Percentiles rank a stretch among this genome's conserved stretches.
These are phyloP conservation scores for Lithophane socia DNA, from an alignment of 2,888 invertebrate genomes.

Conservation along the genomic window DNA sequence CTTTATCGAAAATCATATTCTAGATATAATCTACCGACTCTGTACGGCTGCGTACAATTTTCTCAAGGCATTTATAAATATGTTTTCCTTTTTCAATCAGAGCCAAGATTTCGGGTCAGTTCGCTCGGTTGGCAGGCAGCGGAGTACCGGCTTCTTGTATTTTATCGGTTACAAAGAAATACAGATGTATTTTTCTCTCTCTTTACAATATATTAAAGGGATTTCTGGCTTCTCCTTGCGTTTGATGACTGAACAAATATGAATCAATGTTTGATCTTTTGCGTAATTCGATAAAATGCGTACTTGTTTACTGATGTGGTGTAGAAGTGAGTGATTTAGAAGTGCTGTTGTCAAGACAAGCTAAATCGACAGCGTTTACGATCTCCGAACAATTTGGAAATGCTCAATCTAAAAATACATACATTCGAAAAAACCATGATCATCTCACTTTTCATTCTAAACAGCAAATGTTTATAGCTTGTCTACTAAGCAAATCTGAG, in stretches of 20 bases:
- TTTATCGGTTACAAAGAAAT: constrained; percentile 59
- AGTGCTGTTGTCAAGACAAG: background rate
- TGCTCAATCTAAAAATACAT: background rate
- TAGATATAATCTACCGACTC: constrained; percentile 35
- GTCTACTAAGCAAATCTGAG: no score
- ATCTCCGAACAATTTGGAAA: background rate
- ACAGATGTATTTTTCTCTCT: constrained; percentile 43
- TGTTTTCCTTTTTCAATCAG: constrained; percentile 63
- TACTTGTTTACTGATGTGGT: background rate
- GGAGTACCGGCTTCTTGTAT: constrained; percentile 44
- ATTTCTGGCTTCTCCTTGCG: constrained; percentile 34
- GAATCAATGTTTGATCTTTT: constrained; percentile 33
- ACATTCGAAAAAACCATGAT: background rate
- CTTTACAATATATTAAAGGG: constrained; percentile 31
- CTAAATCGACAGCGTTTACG: background rate
- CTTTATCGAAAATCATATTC: constrained; percentile 3
- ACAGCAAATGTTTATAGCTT: background rate
- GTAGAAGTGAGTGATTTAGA: background rate
- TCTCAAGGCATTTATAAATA: constrained; percentile 53
- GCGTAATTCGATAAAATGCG: background rate
- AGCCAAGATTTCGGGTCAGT: constrained; percentile 64
- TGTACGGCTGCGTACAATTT: constrained; percentile 24
- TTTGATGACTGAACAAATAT: constrained; percentile 45
- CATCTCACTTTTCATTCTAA: background rate
- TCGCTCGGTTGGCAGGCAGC: constrained; percentile 53